Percentiles rank a stretch among this genome's conserved stretches.
These are phyloP conservation scores for Machimus atricapillus DNA, from an alignment of 2,888 invertebrate species.

Conservation along the genomic window DNA sequence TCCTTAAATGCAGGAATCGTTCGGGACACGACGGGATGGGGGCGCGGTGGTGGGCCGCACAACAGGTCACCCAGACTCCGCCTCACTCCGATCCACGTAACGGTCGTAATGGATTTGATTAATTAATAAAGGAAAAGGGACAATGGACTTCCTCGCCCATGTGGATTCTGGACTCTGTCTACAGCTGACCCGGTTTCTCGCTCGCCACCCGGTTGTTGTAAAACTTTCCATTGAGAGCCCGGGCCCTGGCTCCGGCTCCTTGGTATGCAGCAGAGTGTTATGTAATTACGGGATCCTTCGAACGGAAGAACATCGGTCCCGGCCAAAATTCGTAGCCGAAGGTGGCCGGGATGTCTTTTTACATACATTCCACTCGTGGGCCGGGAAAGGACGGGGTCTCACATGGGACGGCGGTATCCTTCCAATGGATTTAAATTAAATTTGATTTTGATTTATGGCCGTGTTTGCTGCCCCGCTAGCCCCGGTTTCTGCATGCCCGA, in stretches of 20 bases:
- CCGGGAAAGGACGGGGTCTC: background rate
- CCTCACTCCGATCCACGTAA: background rate
- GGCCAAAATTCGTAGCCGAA: background rate
- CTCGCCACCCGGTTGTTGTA: background rate
- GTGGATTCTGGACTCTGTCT: background rate
- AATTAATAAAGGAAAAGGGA: conserved; percentile 26
- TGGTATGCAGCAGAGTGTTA: background rate
- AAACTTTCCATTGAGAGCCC: background rate
- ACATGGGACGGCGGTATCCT: conserved; percentile 18
- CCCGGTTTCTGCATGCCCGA: background rate
- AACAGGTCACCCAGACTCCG: background rate
- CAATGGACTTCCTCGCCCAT: conserved; percentile 19
- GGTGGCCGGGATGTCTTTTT: background rate
- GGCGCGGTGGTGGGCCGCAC: background rate
- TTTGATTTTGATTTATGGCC: conserved; percentile 42
- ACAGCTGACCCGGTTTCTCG: conserved; percentile 9
- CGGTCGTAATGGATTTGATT: conserved; percentile 24
- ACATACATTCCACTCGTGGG: background rate
- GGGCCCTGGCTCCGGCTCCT: background rate
- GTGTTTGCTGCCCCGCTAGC: conserved; percentile 1
- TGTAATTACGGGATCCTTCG: conserved; percentile 5
- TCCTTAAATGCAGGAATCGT: background rate
- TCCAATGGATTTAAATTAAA: conserved; percentile 40
- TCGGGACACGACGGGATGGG: background rate
- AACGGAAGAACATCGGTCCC: background rate